Conservation (phyloP, 2,797 vertebrate genomes). For the Xiphorhynchus erythropygius region DNA sequence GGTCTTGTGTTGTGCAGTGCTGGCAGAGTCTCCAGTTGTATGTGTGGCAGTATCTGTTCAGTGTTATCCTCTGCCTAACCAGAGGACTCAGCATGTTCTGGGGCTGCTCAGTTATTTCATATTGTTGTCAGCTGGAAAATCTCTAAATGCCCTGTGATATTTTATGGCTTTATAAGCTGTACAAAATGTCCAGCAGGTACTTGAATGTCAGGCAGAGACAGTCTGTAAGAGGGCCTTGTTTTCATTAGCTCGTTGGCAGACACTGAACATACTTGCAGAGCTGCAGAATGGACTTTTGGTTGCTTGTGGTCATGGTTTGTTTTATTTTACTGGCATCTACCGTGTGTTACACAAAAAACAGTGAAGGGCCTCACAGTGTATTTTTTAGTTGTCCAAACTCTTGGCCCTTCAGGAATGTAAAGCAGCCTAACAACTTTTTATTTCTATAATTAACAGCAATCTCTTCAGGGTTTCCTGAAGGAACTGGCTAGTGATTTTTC, state of each 20-base stretch:
- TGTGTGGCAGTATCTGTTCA: neutral
- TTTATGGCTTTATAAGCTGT: slow-evolving; percentile 37
- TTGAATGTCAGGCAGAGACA: slow-evolving; percentile 5
- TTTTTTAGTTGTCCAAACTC: neutral
- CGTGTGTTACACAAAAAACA: neutral
- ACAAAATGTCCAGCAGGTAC: slow-evolving; percentile 57
- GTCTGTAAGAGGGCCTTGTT: neutral
- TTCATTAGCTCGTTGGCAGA: slow-evolving; percentile 47
- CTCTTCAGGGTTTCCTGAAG: neutral
- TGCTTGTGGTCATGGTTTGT: neutral
- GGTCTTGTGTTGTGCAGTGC: neutral
- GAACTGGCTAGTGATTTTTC: neutral
- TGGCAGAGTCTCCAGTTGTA: neutral
- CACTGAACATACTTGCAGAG: neutral
- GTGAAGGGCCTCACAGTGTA: neutral
- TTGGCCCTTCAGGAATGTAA: neutral
- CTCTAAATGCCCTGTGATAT: slow-evolving; percentile 1
- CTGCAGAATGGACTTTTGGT: slow-evolving; percentile 24
- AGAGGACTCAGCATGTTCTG: neutral
- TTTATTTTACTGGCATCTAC: neutral
- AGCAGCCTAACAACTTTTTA: neutral
- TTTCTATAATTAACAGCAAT: neutral
- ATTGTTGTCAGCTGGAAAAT: slow-evolving; percentile 30
- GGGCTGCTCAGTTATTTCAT: neutral
- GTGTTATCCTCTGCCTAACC: neutral